Percentiles rank a stretch among this genome's conserved stretches.
phyloP scores from a whole-genome alignment of 2,797 vertebrate genomes.

The Cossypha caffra region DNA sequence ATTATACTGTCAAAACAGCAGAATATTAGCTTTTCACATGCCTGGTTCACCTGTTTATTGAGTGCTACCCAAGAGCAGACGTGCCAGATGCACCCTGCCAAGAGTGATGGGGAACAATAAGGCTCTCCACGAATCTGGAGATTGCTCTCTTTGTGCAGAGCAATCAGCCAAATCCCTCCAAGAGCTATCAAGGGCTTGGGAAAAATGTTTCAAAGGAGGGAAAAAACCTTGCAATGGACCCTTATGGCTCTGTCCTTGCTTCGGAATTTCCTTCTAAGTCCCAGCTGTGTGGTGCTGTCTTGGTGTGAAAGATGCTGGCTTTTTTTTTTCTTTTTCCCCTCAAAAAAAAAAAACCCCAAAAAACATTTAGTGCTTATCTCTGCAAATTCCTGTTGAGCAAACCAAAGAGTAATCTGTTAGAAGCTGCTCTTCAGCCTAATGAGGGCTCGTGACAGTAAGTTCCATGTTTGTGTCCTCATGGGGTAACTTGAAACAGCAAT shows the following conservation, averaged over 20 bases:
- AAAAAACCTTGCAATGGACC: not conserved
- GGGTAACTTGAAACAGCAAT: not conserved
- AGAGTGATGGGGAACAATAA: not conserved
- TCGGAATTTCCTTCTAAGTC: not conserved
- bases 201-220: not conserved
- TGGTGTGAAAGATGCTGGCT: not conserved
- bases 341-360: too few relatives aligned
- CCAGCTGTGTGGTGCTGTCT: accelerated
- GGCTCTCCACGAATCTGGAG: not conserved
- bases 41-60: constrained; percentile 34
- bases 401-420: not conserved
- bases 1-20: constrained; percentile 37
- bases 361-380: not conserved
- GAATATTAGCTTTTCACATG: not conserved
- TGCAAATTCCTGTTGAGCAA: not conserved
- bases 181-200: not conserved
- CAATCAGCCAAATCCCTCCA: not conserved
- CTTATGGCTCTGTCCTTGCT: not conserved
- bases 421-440: not conserved
- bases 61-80: not conserved
- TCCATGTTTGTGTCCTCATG: not conserved
- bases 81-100: not conserved
- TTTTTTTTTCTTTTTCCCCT: too few relatives aligned
- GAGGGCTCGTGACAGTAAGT: not conserved
- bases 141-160: not conserved